A percentile compares a stretch with the other conserved stretches of the same genome.
These are phyloP conservation scores for Rhagologus leucostigma DNA, from an alignment of 2,113 vertebrate species.

Conservation along the genomic window DNA sequence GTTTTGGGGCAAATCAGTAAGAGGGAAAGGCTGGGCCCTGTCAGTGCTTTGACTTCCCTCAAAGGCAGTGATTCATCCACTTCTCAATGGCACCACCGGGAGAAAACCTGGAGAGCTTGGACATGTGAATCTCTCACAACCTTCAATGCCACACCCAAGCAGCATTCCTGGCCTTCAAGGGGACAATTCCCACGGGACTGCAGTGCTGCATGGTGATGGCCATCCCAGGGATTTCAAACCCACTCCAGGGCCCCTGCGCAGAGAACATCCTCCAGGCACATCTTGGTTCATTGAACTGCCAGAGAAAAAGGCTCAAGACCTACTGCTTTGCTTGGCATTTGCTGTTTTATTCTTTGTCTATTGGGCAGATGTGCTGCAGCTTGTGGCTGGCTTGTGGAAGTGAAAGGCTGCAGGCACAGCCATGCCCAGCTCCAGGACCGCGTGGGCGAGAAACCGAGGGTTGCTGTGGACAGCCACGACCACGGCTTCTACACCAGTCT, in stretches of 20 bases:
- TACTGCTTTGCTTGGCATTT: not conserved
- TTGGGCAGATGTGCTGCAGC: not conserved
- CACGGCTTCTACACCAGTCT: accelerated
- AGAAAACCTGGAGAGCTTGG: not conserved
- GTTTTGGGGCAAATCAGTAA: not conserved
- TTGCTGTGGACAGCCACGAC: accelerated
- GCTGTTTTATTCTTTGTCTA: not conserved
- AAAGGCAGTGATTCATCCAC: not conserved
- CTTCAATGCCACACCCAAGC: not conserved
- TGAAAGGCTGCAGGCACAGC: not conserved
- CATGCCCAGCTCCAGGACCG: accelerated
- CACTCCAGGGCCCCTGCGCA: not conserved
- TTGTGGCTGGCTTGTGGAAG: not conserved
- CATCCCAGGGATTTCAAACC: not conserved
- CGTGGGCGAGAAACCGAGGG: accelerated
- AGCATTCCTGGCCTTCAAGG: not conserved
- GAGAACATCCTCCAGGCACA: not conserved
- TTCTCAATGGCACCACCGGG: not conserved
- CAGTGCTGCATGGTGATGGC: not conserved
- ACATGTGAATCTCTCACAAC: not conserved
- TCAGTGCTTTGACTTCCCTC: not conserved
- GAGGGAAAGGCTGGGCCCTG: not conserved
- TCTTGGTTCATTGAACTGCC: not conserved
- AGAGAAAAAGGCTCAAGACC: not conserved
- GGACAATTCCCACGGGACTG: not conserved